Evolutionary conservation across 2,797 vertebrate species (phyloP).

Genomic region (Xenopus petersii): DNA sequence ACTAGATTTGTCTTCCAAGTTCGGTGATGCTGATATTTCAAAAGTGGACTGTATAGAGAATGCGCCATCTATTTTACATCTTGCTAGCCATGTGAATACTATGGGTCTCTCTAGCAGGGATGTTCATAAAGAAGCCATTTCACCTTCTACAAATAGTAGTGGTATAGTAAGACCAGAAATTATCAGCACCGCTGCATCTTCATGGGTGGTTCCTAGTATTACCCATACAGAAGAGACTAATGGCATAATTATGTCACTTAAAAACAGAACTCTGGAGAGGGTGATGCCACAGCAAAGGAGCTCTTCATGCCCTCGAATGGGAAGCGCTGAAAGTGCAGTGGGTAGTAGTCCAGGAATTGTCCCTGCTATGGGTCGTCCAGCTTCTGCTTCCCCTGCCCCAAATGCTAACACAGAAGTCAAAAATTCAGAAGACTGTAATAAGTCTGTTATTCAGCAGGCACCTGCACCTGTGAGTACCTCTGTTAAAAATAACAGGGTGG

Average conservation of each 20-base stretch:
- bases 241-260: conserved; percentile 74
- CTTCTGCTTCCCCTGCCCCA: conserved; percentile 82
- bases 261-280: conserved; percentile 88
- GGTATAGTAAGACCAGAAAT: conserved; percentile 91
- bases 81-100: conserved; percentile 62
- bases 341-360: conserved; percentile 63
- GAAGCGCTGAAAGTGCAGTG: conserved; percentile 69
- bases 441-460: conserved; percentile 68
- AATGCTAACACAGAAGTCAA: conserved; percentile 80
- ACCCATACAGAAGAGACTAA: conserved; percentile 68
- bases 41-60: conserved; percentile 82
- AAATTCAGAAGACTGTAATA: conserved; percentile 68
- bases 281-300: conserved; percentile 85
- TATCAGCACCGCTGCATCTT: conserved; percentile 94
- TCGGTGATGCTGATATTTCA: conserved; percentile 78
- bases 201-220: conserved; percentile 91
- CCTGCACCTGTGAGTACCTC: conserved; percentile 57
- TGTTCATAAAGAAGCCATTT: conserved; percentile 83
- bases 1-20: conserved; percentile 91
- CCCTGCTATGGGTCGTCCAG: conserved; percentile 71
- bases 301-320: conserved; percentile 90
- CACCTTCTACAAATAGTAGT: conserved; percentile 69
- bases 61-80: conserved; percentile 70
- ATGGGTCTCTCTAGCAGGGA: conserved; percentile 78
- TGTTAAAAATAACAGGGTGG: conserved; percentile 63